Percentiles rank a stretch among this genome's conserved stretches.
These are phyloP conservation scores for Temnothorax curvispinosus DNA, from an alignment of 1,140 invertebrate species.

Conservation along the genomic window DNA sequence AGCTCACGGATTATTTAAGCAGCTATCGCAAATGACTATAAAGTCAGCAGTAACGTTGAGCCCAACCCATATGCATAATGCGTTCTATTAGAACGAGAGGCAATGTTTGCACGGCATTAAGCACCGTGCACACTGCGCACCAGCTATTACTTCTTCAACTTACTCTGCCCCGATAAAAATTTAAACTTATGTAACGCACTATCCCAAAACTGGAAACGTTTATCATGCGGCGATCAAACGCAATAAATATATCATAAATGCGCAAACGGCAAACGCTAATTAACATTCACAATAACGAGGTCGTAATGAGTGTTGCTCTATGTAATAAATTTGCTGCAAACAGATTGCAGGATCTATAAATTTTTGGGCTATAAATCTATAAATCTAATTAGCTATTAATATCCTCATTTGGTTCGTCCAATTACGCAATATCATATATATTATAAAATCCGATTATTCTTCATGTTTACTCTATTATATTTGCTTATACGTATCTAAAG, in stretches of 20 bases:
- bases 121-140: slow-evolving; percentile 41
- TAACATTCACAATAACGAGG: slow-evolving; percentile 34
- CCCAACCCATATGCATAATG: slow-evolving; percentile 74
- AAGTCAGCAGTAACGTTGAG: slow-evolving; percentile 71
- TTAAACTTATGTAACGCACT: slow-evolving; percentile 43
- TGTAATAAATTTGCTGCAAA: background rate
- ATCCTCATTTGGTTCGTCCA: background rate
- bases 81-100: slow-evolving; percentile 62
- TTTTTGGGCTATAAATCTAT: slow-evolving; percentile 8
- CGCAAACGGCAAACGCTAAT: background rate
- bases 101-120: slow-evolving; percentile 74
- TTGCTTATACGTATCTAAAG: background rate
- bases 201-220: slow-evolving; percentile 29
- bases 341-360: background rate
- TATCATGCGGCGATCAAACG: background rate
- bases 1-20: slow-evolving; percentile 70
- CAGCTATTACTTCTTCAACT: slow-evolving; percentile 8
- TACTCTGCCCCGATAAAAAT: slow-evolving; percentile 16
- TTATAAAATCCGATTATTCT: background rate
- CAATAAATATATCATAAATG: slow-evolving; percentile 29
- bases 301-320: background rate
- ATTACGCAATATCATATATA: background rate
- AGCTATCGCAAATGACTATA: slow-evolving; percentile 71
- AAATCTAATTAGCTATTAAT: slow-evolving; percentile 23
- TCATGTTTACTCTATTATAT: background rate